phyloP scores from a whole-genome alignment of 35 echinoderm and acorn worm genomes.

The Nesometra sesokonis region DNA sequence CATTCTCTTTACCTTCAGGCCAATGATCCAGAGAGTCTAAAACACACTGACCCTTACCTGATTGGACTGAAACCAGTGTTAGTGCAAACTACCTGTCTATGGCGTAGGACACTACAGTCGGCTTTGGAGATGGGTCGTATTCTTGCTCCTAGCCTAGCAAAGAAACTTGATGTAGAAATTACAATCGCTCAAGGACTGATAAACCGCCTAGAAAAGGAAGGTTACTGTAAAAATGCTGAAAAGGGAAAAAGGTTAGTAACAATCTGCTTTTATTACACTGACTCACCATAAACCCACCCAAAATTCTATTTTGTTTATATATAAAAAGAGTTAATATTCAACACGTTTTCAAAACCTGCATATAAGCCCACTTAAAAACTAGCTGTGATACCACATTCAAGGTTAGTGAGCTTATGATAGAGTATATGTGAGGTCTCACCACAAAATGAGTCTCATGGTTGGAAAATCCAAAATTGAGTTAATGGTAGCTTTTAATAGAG shows the following conservation, averaged over 20 bases:
- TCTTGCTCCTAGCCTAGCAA: conserved; percentile 42
- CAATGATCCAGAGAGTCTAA: background rate
- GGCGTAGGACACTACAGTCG: conserved; percentile 59
- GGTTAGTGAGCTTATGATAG: too few relatives aligned
- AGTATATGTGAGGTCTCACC: too few relatives aligned
- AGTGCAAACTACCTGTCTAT: conserved; percentile 63
- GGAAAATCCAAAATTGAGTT: too few relatives aligned
- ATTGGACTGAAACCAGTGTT: conserved; percentile 16
- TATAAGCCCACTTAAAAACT: too few relatives aligned
- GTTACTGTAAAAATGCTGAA: conserved; percentile 34
- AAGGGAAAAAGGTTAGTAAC: conserved; percentile 64
- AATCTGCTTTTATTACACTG: background rate
- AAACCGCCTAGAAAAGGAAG: conserved; percentile 77
- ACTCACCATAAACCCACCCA: background rate
- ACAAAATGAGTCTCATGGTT: too few relatives aligned
- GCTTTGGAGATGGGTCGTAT: conserved; percentile 49
- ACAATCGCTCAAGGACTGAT: conserved; percentile 67
- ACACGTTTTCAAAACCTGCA: background rate
- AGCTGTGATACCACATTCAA: too few relatives aligned
- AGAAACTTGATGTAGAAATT: conserved; percentile 59
- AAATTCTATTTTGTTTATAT: background rate
- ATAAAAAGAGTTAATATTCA: background rate
- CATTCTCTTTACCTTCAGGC: conserved; percentile 8
- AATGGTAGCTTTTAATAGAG: too few relatives aligned
- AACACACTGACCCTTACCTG: conserved; percentile 65